These are phyloP conservation scores for Pteromalus puparum DNA, from an alignment of 1,140 invertebrate species.

Conservation along the genomic window DNA sequence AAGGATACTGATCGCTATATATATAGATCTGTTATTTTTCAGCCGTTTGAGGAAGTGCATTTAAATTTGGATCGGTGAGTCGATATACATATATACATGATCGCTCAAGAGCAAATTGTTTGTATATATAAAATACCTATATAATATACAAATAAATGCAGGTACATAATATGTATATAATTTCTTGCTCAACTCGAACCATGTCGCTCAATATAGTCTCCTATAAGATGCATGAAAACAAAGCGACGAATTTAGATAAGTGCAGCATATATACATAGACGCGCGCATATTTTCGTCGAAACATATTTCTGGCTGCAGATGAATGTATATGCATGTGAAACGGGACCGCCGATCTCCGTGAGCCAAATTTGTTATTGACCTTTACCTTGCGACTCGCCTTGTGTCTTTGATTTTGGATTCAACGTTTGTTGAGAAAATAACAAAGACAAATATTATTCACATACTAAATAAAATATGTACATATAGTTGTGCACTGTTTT, in stretches of 20 bases:
- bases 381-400: background rate
- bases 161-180: too few species aligned
- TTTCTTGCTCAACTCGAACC: background rate
- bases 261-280: too few species aligned
- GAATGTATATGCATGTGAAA: background rate
- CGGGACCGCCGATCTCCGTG: background rate
- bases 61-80: background rate
- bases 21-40: background rate
- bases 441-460: too few species aligned
- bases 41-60: background rate
- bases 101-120: slow-evolving; percentile 27
- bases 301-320: background rate
- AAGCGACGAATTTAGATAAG: slow-evolving; percentile 27
- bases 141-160: too few species aligned
- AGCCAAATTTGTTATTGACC: slow-evolving; percentile 40
- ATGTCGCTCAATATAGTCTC: background rate
- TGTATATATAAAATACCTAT: background rate
- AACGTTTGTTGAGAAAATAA: background rate
- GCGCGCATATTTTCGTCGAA: background rate
- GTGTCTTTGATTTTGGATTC: too few species aligned
- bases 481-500: too few species aligned
- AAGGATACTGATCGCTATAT: too few species aligned
- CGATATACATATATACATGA: background rate
- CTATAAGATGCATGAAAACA: slow-evolving; percentile 13
- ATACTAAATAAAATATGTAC: too few species aligned